Base-by-base conservation (phyloP, 1,140 invertebrate genomes). In the Aphelinus atriplicis region DNA sequence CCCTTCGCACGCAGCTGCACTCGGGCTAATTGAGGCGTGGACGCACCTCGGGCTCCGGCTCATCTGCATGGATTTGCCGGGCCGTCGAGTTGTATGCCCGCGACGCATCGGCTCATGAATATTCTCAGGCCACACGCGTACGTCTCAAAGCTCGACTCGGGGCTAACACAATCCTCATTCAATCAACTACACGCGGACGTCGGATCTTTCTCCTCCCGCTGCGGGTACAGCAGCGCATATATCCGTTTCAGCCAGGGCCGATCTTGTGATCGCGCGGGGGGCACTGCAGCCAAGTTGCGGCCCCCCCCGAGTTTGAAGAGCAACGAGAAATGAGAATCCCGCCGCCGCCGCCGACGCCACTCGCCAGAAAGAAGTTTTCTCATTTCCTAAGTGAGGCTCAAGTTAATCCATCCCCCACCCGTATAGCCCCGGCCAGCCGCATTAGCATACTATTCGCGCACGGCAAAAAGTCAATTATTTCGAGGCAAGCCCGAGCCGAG, bases 11-110 rank as follows among this genome's bases (percentile, higher is more conserved):
- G 26, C 26, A 26, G 71, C 71, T 83, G 83, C 83, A 86, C 81
- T 86, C 84, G 78, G 80, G 79, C 84, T 86, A 87, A 88, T 88
- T 86, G 85, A 85, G 86, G 81, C 80, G 79, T 83, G 81, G 79
- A 53, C 51, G 79, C 77, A 72, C 55, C 71, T 75, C 9, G 4
- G 67, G 70, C 71, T 76, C 74, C 75, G 73, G 83, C 82, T 82
- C 83, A 86, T 85, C 84, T 82, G 81, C 83, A 83, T 85, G 81
- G 84, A 86, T 88, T 86, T 84, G 75, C 51, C 51, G 51, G 9
- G 51, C 51, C 51, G 4, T 53, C 51, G 51, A 53, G 51, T 9
- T 53, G 9, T 53, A 53, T 53, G 9, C 51, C 4, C 79, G 66
- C 81, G 77, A 78, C 78, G 78, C 79, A 46, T 5, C n/a, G 77